Evolutionary conservation across 2,113 vertebrate species (phyloP).

Genomic region (Tretioscincus oriximinensis): DNA sequence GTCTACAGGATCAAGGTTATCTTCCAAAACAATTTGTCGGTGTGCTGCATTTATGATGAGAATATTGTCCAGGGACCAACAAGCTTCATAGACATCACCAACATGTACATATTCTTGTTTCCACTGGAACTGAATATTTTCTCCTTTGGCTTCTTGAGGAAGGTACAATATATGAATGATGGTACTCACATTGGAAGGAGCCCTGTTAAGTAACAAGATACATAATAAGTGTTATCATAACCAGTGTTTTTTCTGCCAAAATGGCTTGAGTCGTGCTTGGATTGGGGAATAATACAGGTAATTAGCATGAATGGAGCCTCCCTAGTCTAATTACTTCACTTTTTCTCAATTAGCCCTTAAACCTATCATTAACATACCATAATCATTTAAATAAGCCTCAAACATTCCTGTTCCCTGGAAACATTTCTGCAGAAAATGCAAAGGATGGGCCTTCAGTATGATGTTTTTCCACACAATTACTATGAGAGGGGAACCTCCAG

Average conservation of each 20-base stretch:
- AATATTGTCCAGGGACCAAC: conserved; percentile 95
- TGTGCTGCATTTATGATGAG: conserved; percentile 90
- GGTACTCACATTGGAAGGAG: conserved; percentile 91
- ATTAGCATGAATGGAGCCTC: no score
- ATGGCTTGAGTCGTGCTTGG: background rate
- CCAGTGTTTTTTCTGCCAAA: background rate
- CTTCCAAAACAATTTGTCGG: conserved; percentile 87
- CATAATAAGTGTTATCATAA: background rate
- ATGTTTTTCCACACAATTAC: no score
- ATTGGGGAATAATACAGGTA: no score
- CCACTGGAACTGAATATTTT: conserved; percentile 88
- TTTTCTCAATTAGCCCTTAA: no score
- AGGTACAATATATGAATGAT: conserved; percentile 92
- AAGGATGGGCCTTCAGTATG: no score
- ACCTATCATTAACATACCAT: no score
- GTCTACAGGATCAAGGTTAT: conserved; percentile 90
- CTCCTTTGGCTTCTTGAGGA: conserved; percentile 79
- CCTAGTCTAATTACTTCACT: no score
- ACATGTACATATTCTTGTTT: conserved; percentile 82
- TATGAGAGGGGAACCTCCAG: no score
- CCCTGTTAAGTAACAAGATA: conserved; percentile 68
- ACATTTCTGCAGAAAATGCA: no score
- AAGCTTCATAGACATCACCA: conserved; percentile 92
- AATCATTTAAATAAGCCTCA: no score
- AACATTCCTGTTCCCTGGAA: no score